Conservation (phyloP, 2,888 invertebrate species). For the Bombylius discolor region DNA sequence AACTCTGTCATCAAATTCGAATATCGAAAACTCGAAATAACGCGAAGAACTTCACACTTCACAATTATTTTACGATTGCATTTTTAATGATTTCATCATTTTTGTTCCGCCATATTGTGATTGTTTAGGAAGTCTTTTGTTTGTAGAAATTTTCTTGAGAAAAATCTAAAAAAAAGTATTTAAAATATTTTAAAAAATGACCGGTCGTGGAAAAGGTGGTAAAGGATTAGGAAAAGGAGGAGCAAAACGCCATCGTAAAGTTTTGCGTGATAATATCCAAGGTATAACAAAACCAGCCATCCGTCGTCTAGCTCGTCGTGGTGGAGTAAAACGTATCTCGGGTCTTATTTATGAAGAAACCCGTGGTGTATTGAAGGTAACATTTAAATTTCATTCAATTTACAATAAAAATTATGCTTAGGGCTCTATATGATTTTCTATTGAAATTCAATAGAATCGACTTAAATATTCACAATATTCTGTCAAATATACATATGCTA, state of each 20-base stretch:
- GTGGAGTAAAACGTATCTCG: constrained; percentile 59
- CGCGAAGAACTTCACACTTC: no score
- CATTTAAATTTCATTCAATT: not conserved
- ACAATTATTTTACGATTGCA: no score
- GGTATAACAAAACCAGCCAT: constrained; percentile 71
- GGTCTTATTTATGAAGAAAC: constrained; percentile 71
- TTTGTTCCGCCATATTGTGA: no score
- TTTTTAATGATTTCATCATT: no score
- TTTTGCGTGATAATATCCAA: constrained; percentile 64
- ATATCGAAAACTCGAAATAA: not conserved
- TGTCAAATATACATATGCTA: no score
- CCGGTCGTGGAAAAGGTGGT: constrained; percentile 67
- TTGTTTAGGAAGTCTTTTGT: no score
- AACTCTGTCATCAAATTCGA: not conserved
- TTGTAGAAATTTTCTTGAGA: no score
- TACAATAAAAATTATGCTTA: no score
- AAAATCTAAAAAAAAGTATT: constrained; percentile 1
- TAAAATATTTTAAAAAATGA: constrained; percentile 41
- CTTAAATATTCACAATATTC: no score
- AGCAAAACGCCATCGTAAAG: constrained; percentile 72
- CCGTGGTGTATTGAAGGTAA: constrained; percentile 54
- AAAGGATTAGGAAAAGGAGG: constrained; percentile 69
- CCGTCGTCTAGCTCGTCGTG: constrained; percentile 56
- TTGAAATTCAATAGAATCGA: no score
- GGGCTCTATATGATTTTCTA: no score